A percentile compares a stretch with the other conserved stretches of the same genome.
Conservation (phyloP, 2,888 invertebrate genomes). For the Conchocele bisecta region DNA sequence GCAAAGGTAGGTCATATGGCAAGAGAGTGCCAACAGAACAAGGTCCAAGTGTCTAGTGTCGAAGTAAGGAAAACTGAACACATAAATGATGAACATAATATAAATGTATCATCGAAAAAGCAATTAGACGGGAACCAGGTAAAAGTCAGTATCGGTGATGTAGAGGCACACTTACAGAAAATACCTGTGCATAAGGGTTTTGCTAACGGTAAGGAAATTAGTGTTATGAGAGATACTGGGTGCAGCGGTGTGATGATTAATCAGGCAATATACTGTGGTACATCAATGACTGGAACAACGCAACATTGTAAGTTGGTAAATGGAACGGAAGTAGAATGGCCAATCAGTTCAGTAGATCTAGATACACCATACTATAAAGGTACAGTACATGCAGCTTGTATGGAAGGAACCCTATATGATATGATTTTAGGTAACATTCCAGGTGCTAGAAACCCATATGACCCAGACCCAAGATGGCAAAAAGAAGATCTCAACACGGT, state of each 20-base stretch:
- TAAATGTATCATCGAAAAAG: too few relatives aligned
- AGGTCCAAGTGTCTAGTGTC: too few relatives aligned
- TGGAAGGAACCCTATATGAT: neutral
- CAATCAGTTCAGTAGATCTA: neutral
- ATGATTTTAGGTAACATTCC: neutral
- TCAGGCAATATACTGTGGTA: neutral
- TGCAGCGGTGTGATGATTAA: neutral
- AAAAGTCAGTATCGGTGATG: too few relatives aligned
- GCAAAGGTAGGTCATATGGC: too few relatives aligned
- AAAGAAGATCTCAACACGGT: too few relatives aligned
- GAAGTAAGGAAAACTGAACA: too few relatives aligned
- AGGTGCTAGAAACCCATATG: too few relatives aligned
- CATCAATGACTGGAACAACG: neutral
- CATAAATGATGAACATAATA: too few relatives aligned
- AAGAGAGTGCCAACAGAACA: too few relatives aligned
- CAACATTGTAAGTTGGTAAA: neutral
- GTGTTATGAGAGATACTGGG: neutral
- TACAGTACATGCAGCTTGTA: neutral
- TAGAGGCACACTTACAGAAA: too few relatives aligned
- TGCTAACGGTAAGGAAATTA: neutral
- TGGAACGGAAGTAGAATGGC: neutral
- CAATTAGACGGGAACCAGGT: too few relatives aligned
- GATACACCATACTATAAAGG: neutral
- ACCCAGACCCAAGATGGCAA: too few relatives aligned
- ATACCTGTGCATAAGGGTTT: neutral